Evolutionary conservation across 2,888 invertebrate genomes (phyloP), one percentile per base, ranked within the genome.

Genomic region (Myopa tessellatipennis): DNA sequence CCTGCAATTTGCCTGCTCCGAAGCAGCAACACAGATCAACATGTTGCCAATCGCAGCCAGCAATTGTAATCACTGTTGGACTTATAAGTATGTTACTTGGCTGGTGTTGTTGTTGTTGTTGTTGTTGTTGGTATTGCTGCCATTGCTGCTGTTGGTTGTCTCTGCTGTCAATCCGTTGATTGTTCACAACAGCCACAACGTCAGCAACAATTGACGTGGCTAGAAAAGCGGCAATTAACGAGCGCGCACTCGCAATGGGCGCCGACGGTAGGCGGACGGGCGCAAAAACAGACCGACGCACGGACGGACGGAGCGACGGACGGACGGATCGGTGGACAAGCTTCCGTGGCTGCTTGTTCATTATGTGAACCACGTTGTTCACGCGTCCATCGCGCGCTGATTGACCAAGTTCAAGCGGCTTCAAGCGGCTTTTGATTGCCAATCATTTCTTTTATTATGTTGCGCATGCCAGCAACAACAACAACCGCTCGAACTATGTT

Each of bases 101-200:
- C 55, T 36, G 58, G 55, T 52, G 36, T 58, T 36, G 58, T 58
- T 71, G 55, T 58, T 71, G 50, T 70, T 55, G 52, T 18, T 70
- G 55, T 14, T 55, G 55, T 12, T 65, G 38, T 65, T 65, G 36
- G 8, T 68, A 45, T 45, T 68, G 45, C 26, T 68, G 38, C n/a
- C n/a, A n/a, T 45, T 58, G 38, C 50, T 60, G 61, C 36, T 65
- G 38, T 36, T 65, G 36, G 36, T 26, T 26, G 60, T 73, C 61
- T 45, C 61, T 45, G 73, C 73, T 73, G 73, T 73, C 73, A 60
- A 73, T 73, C 61, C 38, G 73, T 45, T 61, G 73, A 60, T 73
- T 61, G 73, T 45, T 61, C 61, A 61, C 73, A 73, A 26, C 73
- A 45, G 45, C 45, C 73, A 61, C 61, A 26, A 60, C 60, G 60